Percentiles rank a stretch among this genome's conserved stretches.
These are phyloP conservation scores for Exephanes ischioxanthus DNA, from an alignment of 2,888 invertebrate species.

Conservation along the genomic window DNA sequence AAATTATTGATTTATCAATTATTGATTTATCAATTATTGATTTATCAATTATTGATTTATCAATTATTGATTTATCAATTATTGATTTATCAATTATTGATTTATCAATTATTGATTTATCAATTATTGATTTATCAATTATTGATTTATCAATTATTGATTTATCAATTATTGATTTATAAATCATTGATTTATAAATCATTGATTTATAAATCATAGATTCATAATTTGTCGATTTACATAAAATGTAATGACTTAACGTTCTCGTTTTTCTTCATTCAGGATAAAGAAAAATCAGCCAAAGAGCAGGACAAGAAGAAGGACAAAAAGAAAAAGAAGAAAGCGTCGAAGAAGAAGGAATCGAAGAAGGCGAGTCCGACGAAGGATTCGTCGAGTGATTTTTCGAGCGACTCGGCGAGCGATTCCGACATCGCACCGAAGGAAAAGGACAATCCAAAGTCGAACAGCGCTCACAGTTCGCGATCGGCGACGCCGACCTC, in stretches of 20 bases:
- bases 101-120: neutral
- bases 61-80: neutral
- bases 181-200: neutral
- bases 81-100: neutral
- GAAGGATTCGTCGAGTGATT: slow-evolving; percentile 83
- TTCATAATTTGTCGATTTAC: too few species aligned
- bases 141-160: neutral
- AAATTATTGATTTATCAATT: neutral
- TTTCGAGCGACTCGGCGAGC: slow-evolving; percentile 81
- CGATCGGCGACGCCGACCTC: slow-evolving; percentile 54
- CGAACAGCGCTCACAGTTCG: slow-evolving; percentile 86
- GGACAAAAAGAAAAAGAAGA: slow-evolving; percentile 84
- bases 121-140: too few species aligned
- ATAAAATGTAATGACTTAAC: neutral
- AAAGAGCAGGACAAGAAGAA: slow-evolving; percentile 84
- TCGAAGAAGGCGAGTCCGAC: slow-evolving; percentile 75
- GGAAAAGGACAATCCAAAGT: slow-evolving; percentile 85
- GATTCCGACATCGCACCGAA: slow-evolving; percentile 75
- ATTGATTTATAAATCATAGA: neutral
- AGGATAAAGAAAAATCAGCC: slow-evolving; percentile 85
- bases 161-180: neutral
- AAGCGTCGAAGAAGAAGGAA: slow-evolving; percentile 80
- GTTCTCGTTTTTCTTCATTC: slow-evolving; percentile 19
- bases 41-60: neutral
- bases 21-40: neutral